Conservation (phyloP, 2,797 vertebrate species). For the Amniataba percoides region DNA sequence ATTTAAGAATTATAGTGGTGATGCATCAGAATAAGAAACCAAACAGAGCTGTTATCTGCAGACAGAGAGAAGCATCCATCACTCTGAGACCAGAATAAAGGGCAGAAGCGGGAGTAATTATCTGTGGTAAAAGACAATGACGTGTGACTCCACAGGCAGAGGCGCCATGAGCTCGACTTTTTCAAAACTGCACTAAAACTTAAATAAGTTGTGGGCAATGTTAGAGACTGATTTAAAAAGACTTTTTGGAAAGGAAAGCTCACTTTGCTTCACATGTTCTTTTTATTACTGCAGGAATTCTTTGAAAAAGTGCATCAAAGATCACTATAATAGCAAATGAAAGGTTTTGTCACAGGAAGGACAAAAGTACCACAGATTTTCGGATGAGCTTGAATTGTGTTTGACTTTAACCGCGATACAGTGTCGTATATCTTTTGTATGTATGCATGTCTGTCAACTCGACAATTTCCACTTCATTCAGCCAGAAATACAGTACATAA, state of each 20-base stretch:
- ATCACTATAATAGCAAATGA: background rate
- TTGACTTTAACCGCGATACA: background rate
- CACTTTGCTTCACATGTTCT: background rate
- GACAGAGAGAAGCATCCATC: conserved; percentile 60
- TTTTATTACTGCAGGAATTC: background rate
- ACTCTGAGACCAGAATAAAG: conserved; percentile 58
- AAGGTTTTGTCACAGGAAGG: background rate
- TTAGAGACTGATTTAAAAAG: background rate
- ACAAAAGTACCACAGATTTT: background rate
- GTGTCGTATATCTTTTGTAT: background rate
- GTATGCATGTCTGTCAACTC: background rate
- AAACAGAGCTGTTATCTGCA: conserved; percentile 49
- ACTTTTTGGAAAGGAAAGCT: background rate
- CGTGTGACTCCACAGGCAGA: conserved; percentile 44
- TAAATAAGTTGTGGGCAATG: conserved; percentile 3
- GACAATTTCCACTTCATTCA: background rate
- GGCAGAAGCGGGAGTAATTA: conserved; percentile 72
- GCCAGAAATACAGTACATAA: background rate
- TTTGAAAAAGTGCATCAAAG: conserved; percentile 5
- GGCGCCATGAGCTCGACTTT: conserved; percentile 26
- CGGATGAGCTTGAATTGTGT: background rate
- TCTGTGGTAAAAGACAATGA: conserved; percentile 65
- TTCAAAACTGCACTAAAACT: conserved; percentile 15
- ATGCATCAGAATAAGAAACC: conserved; percentile 50
- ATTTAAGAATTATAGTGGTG: conserved; percentile 52